Evolutionary conservation across 2,797 vertebrate species (phyloP).

Genomic region (Pseudotriccus pelzelni): DNA sequence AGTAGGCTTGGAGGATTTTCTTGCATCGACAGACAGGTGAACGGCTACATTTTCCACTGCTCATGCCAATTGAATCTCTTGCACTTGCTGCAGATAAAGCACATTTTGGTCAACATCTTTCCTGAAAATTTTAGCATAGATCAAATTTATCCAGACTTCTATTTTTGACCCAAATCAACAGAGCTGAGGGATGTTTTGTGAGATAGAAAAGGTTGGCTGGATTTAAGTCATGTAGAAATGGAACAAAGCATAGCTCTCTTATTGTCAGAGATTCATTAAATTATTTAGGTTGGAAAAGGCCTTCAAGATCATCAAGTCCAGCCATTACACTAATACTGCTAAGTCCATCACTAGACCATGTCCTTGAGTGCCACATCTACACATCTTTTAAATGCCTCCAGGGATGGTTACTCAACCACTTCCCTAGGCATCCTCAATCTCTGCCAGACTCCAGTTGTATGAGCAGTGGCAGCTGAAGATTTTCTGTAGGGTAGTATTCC

Average conservation of each 20-base stretch:
- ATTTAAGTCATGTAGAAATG: not conserved
- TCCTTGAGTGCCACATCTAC: not conserved
- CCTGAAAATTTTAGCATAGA: not conserved
- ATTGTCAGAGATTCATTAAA: not conserved
- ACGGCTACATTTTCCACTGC: rapidly evolving
- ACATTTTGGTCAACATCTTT: not conserved
- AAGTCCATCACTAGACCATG: not conserved
- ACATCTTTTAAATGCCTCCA: not conserved
- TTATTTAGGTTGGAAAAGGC: not conserved
- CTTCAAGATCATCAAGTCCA: not conserved
- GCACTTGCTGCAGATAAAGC: not conserved
- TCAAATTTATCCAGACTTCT: not conserved
- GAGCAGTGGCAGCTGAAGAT: not conserved
- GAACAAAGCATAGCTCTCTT: not conserved
- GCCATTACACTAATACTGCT: not conserved
- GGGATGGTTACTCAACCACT: too few species aligned
- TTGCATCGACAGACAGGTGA: not conserved
- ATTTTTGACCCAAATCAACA: not conserved
- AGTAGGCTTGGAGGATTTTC: not conserved
- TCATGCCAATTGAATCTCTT: not conserved
- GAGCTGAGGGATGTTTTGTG: not conserved
- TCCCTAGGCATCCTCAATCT: not conserved
- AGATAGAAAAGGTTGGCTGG: not conserved
- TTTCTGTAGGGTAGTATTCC: not conserved
- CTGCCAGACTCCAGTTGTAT: not conserved